Evolutionary conservation across 2,113 vertebrate species (phyloP).

Genomic region (Nematolebias whitei): DNA sequence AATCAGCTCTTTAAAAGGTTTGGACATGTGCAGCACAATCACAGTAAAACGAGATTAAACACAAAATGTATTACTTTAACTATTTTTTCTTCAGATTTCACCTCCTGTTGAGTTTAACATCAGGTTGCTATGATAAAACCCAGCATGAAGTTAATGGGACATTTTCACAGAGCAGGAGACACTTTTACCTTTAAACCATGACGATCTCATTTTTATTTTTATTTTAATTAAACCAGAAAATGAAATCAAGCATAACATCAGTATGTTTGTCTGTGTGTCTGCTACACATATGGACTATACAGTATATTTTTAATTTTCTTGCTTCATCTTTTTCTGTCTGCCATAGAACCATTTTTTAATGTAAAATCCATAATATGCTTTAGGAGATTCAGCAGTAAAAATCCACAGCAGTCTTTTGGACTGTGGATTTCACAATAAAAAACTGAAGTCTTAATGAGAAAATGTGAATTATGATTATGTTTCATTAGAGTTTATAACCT

Average conservation of each 20-base stretch:
- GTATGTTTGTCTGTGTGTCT: not conserved
- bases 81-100: constrained; percentile 58
- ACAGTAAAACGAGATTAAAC: not conserved
- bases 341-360: constrained; percentile 39
- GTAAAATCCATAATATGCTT: constrained; percentile 54
- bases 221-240: constrained; percentile 34
- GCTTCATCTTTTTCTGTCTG: constrained; percentile 21
- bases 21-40: not conserved
- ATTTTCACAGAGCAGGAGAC: constrained; percentile 57
- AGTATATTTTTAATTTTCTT: constrained; percentile 11
- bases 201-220: constrained; percentile 28
- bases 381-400: constrained; percentile 47
- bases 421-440: constrained; percentile 15
- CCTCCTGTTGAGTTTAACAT: constrained; percentile 60
- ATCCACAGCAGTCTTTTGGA: constrained; percentile 6
- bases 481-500: not conserved
- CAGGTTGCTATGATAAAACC: constrained; percentile 51
- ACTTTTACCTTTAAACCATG: constrained; percentile 41
- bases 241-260: not conserved
- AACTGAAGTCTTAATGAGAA: constrained; percentile 13
- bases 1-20: too few relatives aligned
- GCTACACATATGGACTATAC: not conserved
- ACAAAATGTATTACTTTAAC: constrained; percentile 50
- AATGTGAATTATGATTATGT: constrained; percentile 5
- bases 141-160: constrained; percentile 66